phyloP scores from a whole-genome alignment of 2,888 invertebrate genomes.

The Galerucella nymphaeae region DNA sequence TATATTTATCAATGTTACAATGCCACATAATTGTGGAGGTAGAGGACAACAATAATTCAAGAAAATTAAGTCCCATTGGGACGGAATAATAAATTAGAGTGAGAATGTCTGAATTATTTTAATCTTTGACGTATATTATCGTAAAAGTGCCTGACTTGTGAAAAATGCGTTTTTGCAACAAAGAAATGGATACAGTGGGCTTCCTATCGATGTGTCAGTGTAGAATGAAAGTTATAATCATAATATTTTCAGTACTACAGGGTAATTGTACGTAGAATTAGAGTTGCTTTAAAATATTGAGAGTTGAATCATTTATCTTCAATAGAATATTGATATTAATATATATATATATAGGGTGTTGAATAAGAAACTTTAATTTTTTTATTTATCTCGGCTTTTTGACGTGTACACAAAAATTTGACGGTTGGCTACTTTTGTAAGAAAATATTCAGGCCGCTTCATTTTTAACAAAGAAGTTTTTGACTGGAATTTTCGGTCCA shows the following conservation, averaged over 20 bases:
- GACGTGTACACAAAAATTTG: too few relatives aligned
- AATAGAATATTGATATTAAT: too few relatives aligned
- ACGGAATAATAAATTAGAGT: constrained; percentile 1
- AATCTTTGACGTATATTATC: neutral
- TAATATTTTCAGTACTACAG: neutral
- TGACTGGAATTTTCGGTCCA: too few relatives aligned
- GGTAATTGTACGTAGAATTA: too few relatives aligned
- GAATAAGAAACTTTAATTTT: too few relatives aligned
- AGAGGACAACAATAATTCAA: neutral
- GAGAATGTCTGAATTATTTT: constrained; percentile 2
- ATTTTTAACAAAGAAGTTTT: too few relatives aligned
- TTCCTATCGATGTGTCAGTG: neutral
- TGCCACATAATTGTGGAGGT: neutral
- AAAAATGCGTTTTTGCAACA: neutral
- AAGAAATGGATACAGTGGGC: neutral
- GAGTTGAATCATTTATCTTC: too few relatives aligned
- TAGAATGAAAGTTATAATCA: neutral
- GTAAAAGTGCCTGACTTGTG: neutral
- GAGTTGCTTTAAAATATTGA: too few relatives aligned
- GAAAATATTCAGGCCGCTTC: too few relatives aligned
- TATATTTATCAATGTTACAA: neutral
- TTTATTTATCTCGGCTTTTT: too few relatives aligned
- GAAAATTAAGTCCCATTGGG: neutral
- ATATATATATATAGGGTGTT: too few relatives aligned
- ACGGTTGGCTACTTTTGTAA: too few relatives aligned